These are phyloP conservation scores for Pterocles gutturalis DNA, from an alignment of 2,113 vertebrate species.

Conservation along the genomic window DNA sequence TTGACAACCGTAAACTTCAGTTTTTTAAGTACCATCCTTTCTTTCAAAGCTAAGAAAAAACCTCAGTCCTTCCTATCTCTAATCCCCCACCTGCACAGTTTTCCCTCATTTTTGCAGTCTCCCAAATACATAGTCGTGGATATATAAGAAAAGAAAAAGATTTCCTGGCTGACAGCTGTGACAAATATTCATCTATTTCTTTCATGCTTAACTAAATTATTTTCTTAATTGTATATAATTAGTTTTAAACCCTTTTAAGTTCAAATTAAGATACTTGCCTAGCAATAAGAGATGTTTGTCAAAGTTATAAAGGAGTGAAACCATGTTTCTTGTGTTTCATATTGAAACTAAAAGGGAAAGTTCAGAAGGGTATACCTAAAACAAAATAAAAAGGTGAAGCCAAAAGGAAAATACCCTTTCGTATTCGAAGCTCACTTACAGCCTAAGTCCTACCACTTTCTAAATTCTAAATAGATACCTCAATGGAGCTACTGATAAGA, in stretches of 20 bases:
- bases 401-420: neutral
- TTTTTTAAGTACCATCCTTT: neutral
- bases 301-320: neutral
- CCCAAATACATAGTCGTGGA: neutral
- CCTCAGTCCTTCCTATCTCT: neutral
- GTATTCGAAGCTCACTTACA: neutral
- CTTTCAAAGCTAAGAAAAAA: neutral
- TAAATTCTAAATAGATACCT: neutral
- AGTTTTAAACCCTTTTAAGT: neutral
- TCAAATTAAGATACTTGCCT: neutral
- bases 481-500: neutral
- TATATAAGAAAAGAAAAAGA: neutral
- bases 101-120: neutral
- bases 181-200: constrained; percentile 30
- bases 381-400: neutral
- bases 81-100: neutral
- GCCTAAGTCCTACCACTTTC: neutral
- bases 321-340: neutral
- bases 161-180: neutral
- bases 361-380: neutral
- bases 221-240: constrained; percentile 34
- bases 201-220: constrained; percentile 15
- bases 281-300: neutral
- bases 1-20: neutral
- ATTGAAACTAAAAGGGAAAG: neutral